Evolutionary conservation across 2,113 vertebrate genomes (phyloP).

Genomic region (Rhynchopsitta pachyrhyncha): DNA sequence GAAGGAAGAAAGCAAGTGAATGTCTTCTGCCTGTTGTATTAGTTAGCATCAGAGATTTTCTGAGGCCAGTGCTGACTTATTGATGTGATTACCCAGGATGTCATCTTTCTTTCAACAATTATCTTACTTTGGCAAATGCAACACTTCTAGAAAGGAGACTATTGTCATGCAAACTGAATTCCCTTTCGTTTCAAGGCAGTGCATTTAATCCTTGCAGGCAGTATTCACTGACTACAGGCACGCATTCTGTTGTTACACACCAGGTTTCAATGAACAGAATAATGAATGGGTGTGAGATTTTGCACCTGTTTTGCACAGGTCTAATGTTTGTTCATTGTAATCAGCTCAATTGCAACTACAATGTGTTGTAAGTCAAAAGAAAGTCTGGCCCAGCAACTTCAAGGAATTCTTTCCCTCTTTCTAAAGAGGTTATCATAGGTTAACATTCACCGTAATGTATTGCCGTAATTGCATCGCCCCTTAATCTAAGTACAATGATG

Average conservation of each 20-base stretch:
- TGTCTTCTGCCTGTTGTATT: not conserved
- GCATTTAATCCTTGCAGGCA: not conserved
- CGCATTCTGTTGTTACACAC: not conserved
- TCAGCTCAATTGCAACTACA: not conserved
- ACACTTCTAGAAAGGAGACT: not conserved
- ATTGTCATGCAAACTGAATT: not conserved
- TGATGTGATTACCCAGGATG: slow-evolving; percentile 1
- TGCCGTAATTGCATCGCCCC: not conserved
- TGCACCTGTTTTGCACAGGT: not conserved
- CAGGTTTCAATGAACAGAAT: not conserved
- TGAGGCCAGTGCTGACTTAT: slow-evolving; percentile 26
- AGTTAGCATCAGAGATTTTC: slow-evolving; percentile 32
- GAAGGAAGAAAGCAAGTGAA: not conserved
- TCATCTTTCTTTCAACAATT: not conserved
- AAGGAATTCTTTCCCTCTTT: not conserved
- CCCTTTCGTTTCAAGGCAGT: not conserved
- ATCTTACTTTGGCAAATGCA: slow-evolving; percentile 6
- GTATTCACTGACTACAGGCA: not conserved
- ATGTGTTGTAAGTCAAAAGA: not conserved
- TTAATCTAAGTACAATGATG: not conserved
- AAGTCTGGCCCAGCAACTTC: not conserved
- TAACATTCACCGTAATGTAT: not conserved
- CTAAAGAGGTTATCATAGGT: not conserved
- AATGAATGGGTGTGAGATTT: not conserved
- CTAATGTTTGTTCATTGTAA: not conserved